Base-by-base conservation (phyloP, 1,140 invertebrate species). In the Papilio polytes region DNA sequence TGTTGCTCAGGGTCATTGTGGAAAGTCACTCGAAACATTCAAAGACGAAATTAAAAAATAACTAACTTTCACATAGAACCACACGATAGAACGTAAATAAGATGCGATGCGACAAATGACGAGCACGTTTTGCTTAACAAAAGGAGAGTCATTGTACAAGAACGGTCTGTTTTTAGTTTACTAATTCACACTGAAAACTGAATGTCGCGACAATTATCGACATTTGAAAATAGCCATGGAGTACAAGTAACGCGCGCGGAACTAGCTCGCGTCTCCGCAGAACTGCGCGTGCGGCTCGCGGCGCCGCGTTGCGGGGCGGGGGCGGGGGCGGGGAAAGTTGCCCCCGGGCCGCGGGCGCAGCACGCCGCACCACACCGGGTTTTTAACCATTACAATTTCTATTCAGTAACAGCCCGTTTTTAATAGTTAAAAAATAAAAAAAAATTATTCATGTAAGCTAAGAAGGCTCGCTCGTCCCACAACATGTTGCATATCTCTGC, bases 1-100 rank as follows among this genome's bases (percentile, higher is more conserved):
- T 81, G 73, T 91, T 90, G 77, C 85, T 93, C 10, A 92, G 84
- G 7, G 93, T 94, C 93, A 94, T 94, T 82, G 85, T 86, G 20
- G 53, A 78, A 48, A 80, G 31, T 18, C 78, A 46, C 56, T 44
- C 44, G 46, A 56, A 78, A 63, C 20, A 78, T 56, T 78, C 76
- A 22, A 78, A 78, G 36, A 9, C 48, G 31, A 78, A 59, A 56
- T 36, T 78, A 56, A 20, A 41, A 22, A 56, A 53, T 3, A 78
- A 36, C 18, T 36, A 53, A 78, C 76, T 78, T 78, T 78, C 74
- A 77, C 74, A 77, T 53, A 78, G 26, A 51, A 56, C 46, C 12
- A 22, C 76, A 44, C 48, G 31, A 36, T 4, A 26, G 31, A 63
- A 44, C 20, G 41, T 31, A 66, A 66, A 56, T 56, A 78, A 44